Evolutionary conservation across 2,888 invertebrate species (phyloP), one percentile per base, ranked within the genome.

Genomic region (Morpho deidamia): DNA sequence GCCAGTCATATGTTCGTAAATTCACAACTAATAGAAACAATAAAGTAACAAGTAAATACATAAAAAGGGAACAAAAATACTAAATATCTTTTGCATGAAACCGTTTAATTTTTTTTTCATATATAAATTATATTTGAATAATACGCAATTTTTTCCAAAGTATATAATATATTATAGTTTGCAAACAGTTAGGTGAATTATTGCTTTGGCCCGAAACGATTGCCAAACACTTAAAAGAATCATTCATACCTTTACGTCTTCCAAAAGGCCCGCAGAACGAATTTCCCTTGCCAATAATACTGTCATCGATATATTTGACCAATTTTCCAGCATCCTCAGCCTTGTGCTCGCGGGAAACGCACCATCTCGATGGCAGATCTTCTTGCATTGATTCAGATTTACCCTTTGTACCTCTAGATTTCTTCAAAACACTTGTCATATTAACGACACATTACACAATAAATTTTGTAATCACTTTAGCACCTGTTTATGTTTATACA

Each of bases 191-290:
- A 34, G 2, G 7, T 37, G 7, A 32, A 32, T 48, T 11, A 48
- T 40, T n/a, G 23, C 38, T 11, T 9, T 33, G 37, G 1, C 40
- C 8, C 32, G 39, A 32, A n/a, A 32, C 32, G n/a, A 39, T n/a
- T 50, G 23, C 41, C 46, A 44, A 43, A 43, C 37, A 38, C 38
- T 14, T 34, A 12, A 38, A 34, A 7, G 43, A 46, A 41, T n/a
- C n/a, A 56, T 23, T 48, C 23, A 35, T 83, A 95, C 95, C 95
- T 93, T 95, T 95, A 72, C 96, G 88, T 54, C 95, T 90, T 59
- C 96, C 96, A 73, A 93, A 96, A 9, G 96, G 96, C 50, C 96
- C 95, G 67, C 94, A 91, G 78, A 96, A 96, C 23, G 94, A 93
- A 68, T 94, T 94, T 65, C 94, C 94, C 76, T 93, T 94, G 53